Evolutionary conservation across 2,888 invertebrate species (phyloP), one percentile per base, ranked within the genome.

Genomic region (Cosmia trapezina): DNA sequence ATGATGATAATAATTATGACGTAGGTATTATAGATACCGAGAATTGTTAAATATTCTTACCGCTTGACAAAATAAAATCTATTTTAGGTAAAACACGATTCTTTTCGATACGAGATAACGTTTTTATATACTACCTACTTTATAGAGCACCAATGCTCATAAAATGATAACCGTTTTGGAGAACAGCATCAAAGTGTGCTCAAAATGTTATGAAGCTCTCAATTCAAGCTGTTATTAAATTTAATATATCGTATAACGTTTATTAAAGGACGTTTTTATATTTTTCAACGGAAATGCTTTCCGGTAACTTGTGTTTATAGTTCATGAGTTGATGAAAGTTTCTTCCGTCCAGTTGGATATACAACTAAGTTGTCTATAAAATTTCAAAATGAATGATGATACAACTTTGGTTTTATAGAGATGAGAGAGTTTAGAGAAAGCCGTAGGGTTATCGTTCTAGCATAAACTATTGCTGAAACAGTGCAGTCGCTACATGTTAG

Each of bases 161-260:
- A 83, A 83, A 87, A 81, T 57, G 71, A 68, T 64, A 80, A 73
- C 69, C 59, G 60, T 76, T 87, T 83, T 77, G 9, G 65, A 64
- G 69, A 62, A 59, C 67, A 70, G 75, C 71, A 70, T 76, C 37
- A 71, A 78, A 76, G 41, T 43, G 60, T 71, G 53, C 71, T 78
- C 45, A 77, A 84, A 83, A 74, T n/a, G 57, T 85, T 76, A 83
- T 79, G 78, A 84, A 84, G 66, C 78, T 79, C 76, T 81, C 65
- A 64, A 73, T 83, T 84, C 65, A 74, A 85, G 78, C 76, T 73
- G 78, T 61, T 78, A 85, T 86, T 69, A 85, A 86, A 81, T 85
- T 81, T 80, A 78, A 75, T 79, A 81, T 64, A 49, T 70, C 79
- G 54, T 83, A 78, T 67, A 85, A 78, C 74, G 73, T 84, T 87